These are phyloP conservation scores for Anguilla japonica DNA, from an alignment of 2,113 vertebrate species.

Conservation along the genomic window DNA sequence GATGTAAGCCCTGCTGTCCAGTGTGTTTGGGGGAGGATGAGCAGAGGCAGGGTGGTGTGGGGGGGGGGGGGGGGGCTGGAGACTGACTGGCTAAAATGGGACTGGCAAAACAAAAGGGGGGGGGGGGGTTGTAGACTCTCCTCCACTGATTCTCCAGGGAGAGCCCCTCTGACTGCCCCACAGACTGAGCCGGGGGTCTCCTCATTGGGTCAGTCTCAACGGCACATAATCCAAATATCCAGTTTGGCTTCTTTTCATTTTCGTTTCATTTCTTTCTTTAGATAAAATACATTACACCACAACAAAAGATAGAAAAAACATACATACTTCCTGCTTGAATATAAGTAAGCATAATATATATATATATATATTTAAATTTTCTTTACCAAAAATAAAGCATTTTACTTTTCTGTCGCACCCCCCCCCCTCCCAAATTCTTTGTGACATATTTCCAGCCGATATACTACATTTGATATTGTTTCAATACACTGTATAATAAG, in stretches of 20 bases:
- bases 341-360: constrained; percentile 84
- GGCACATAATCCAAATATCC: background rate
- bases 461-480: constrained; percentile 72
- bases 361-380: constrained; percentile 50
- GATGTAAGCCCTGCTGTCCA: background rate
- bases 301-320: constrained; percentile 70
- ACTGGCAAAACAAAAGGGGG: background rate
- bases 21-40: background rate
- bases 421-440: constrained; percentile 47
- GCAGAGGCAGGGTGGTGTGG: background rate
- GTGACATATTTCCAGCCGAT: constrained; percentile 75
- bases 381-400: constrained; percentile 97
- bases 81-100: background rate
- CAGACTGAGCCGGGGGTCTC: background rate
- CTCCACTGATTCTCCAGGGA: background rate
- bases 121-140: background rate
- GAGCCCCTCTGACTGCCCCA: background rate
- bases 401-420: constrained; percentile 68
- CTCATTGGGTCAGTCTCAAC: background rate
- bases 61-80: no score
- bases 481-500: constrained; percentile 75
- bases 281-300: constrained; percentile 85
- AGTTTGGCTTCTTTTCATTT: constrained; percentile 11
- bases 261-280: constrained; percentile 64
- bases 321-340: constrained; percentile 82